These are phyloP conservation scores for Hetaerina americana DNA, from an alignment of 1,140 invertebrate species.

Conservation along the genomic window DNA sequence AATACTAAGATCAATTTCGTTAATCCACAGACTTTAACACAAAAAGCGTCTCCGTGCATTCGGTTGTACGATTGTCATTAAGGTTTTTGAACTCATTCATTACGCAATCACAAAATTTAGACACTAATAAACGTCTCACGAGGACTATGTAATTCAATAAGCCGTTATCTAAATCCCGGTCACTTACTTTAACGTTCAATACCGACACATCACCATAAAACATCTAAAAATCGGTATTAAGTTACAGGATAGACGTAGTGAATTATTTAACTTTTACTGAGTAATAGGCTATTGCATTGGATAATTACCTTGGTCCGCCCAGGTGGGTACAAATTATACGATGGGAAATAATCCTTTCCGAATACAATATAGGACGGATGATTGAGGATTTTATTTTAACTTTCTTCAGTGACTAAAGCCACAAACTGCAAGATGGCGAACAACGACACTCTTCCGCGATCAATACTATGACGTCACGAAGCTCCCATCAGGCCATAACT, in stretches of 20 bases:
- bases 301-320: background rate
- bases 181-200: no score
- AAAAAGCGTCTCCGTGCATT: background rate
- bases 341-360: background rate
- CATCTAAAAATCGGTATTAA: background rate
- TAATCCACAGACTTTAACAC: background rate
- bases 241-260: background rate
- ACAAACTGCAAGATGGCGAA: background rate
- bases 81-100: background rate
- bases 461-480: constrained; percentile 45
- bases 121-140: no score
- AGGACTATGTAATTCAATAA: no score
- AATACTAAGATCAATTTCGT: background rate
- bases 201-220: background rate
- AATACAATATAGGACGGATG: background rate
- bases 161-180: no score
- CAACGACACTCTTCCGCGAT: constrained; percentile 28
- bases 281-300: background rate
- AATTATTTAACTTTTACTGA: background rate
- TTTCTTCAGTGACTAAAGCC: background rate
- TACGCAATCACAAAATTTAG: background rate
- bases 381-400: background rate
- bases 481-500: background rate
- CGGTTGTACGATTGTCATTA: background rate
- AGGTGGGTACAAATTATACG: background rate